These are phyloP conservation scores for Myrmecophaga tridactyla DNA, from an alignment of 2,113 vertebrate genomes.

Conservation along the genomic window DNA sequence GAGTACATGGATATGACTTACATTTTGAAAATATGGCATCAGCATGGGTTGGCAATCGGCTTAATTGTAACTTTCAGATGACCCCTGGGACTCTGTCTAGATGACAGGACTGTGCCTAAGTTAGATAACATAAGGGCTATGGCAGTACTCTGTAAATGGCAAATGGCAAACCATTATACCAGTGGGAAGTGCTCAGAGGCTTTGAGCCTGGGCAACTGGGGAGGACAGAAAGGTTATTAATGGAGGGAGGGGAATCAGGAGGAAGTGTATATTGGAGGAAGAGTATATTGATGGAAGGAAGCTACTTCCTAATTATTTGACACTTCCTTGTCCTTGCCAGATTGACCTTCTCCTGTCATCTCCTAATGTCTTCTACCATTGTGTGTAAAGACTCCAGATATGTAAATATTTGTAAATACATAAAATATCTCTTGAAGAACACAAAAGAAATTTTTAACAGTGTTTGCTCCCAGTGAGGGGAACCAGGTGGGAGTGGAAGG, in stretches of 20 bases:
- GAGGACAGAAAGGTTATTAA: background rate
- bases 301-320: background rate
- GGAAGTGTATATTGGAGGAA: background rate
- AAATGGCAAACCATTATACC: background rate
- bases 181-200: background rate
- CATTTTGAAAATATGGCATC: background rate
- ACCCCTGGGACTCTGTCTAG: background rate
- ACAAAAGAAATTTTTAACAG: background rate
- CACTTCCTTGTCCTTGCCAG: background rate
- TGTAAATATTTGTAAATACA: slow-evolving; percentile 36
- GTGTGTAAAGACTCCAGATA: background rate
- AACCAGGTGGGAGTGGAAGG: background rate
- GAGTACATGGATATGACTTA: background rate
- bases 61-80: background rate
- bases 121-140: background rate
- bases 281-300: no score
- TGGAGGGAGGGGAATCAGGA: background rate
- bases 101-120: background rate
- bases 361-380: background rate
- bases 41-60: background rate
- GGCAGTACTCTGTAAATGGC: no score
- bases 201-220: background rate
- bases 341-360: background rate
- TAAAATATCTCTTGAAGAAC: background rate
- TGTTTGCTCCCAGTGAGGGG: background rate